Percentiles rank a stretch among this genome's conserved stretches.
Conservation (phyloP, 1,140 invertebrate genomes). For the Drosophila saltans region DNA sequence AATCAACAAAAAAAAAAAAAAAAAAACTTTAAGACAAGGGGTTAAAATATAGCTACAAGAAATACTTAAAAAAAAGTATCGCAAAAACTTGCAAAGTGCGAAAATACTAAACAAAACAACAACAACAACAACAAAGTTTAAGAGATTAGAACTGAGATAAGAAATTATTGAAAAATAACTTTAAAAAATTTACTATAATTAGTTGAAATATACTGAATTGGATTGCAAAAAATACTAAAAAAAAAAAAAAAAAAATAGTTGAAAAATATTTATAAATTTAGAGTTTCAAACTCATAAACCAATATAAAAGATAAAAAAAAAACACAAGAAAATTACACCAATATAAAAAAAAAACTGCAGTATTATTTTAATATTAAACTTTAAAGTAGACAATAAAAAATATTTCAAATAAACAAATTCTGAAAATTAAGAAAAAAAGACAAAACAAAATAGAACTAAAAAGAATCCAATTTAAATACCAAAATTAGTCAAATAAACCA, state of each 20-base stretch:
- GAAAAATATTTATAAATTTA: neutral
- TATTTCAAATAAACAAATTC: conserved; percentile 29
- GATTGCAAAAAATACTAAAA: conserved; percentile 41
- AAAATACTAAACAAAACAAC: neutral
- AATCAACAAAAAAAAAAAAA: conserved; percentile 10
- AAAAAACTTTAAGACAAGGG: neutral
- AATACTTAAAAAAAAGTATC: conserved; percentile 8
- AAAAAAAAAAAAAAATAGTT: neutral
- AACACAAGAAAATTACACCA: conserved; percentile 21
- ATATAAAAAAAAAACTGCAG: conserved; percentile 45
- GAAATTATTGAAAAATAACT: conserved; percentile 8
- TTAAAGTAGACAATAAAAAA: conserved; percentile 56
- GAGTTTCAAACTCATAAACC: conserved; percentile 13
- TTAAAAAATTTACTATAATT: conserved; percentile 14
- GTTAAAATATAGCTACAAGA: conserved; percentile 7
- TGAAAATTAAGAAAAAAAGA: conserved; percentile 15
- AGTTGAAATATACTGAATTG: conserved; percentile 36
- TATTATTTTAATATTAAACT: conserved; percentile 47
- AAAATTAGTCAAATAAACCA: conserved; percentile 45
- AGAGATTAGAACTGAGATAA: conserved; percentile 6
- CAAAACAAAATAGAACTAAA: conserved; percentile 6
- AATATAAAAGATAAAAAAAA: conserved; percentile 37
- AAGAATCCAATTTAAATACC: conserved; percentile 38
- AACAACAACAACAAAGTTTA: neutral
- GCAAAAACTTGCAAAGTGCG: conserved; percentile 1